phyloP scores from a whole-genome alignment of 1,140 invertebrate genomes.

The Drosophila setifemur region DNA sequence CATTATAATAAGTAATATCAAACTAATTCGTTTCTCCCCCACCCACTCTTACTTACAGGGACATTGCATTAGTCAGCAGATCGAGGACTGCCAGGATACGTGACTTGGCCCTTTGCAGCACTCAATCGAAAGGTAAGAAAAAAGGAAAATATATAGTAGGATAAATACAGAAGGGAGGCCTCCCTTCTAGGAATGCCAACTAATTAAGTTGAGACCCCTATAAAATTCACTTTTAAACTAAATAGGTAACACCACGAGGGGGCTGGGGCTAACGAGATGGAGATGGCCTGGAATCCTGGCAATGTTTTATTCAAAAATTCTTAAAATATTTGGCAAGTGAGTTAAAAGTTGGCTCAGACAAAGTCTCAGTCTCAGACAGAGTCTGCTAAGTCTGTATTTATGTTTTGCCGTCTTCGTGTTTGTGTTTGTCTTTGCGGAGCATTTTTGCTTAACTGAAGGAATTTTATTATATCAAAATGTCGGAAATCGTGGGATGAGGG shows the following conservation, averaged over 20 bases:
- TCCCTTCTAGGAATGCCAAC: conserved; percentile 17
- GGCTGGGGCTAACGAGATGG: neutral
- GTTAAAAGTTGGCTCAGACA: conserved; percentile 69
- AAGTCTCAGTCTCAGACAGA: neutral
- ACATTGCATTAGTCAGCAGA: conserved; percentile 44
- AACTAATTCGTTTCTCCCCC: conserved; percentile 25
- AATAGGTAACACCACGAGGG: neutral
- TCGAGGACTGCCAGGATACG: conserved; percentile 16
- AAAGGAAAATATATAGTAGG: neutral
- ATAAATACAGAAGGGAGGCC: no score
- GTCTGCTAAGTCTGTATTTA: conserved; percentile 62
- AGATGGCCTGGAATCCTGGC: conserved; percentile 41
- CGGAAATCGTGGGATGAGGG: conserved; percentile 13
- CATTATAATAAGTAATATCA: conserved; percentile 37
- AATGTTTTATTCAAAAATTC: conserved; percentile 79
- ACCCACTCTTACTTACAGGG: conserved; percentile 25
- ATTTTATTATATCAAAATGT: conserved; percentile 70
- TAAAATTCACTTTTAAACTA: conserved; percentile 55
- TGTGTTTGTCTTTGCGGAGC: conserved; percentile 62
- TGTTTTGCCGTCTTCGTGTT: conserved; percentile 48
- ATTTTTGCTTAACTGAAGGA: conserved; percentile 72
- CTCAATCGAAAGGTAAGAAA: conserved; percentile 32
- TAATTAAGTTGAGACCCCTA: conserved; percentile 38
- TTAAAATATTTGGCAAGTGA: conserved; percentile 76
- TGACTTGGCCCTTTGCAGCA: conserved; percentile 36